phyloP scores from a whole-genome alignment of 2,113 vertebrate species.

The Spea multiplicata region DNA sequence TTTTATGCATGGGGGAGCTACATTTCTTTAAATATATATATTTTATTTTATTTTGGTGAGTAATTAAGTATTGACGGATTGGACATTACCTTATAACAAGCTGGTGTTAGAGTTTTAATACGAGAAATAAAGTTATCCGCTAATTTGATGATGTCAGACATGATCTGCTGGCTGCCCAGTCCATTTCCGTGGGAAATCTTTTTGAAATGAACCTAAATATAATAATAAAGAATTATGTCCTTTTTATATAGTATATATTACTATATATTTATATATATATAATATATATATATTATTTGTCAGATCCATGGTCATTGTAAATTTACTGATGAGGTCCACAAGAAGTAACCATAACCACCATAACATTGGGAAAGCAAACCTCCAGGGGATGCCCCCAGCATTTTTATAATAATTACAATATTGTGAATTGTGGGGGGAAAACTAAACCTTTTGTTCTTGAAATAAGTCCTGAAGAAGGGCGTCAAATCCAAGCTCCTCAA shows the following conservation, averaged over 20 bases:
- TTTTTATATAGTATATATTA: too few species aligned
- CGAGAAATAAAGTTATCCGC: background rate
- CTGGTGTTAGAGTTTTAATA: background rate
- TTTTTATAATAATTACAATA: too few species aligned
- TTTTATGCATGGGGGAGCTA: too few species aligned
- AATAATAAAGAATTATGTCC: background rate
- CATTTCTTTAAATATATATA: too few species aligned
- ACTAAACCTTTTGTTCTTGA: background rate
- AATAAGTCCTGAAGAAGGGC: slow-evolving; percentile 68
- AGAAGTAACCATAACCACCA: too few species aligned
- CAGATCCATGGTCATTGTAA: too few species aligned
- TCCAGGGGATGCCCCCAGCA: too few species aligned
- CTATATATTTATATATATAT: background rate
- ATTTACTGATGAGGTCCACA: too few species aligned
- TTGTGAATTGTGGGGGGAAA: too few species aligned
- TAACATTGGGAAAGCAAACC: too few species aligned
- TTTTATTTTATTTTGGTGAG: too few species aligned
- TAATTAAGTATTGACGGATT: background rate
- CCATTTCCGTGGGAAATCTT: background rate
- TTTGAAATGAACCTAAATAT: background rate
- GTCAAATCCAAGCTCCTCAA: slow-evolving; percentile 63
- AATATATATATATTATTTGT: too few species aligned
- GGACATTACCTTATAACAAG: background rate
- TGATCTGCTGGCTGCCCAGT: background rate
- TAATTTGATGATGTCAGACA: background rate